These are phyloP conservation scores for Chiroxiphia lanceolata DNA, from an alignment of 2,797 vertebrate genomes.

Conservation along the genomic window DNA sequence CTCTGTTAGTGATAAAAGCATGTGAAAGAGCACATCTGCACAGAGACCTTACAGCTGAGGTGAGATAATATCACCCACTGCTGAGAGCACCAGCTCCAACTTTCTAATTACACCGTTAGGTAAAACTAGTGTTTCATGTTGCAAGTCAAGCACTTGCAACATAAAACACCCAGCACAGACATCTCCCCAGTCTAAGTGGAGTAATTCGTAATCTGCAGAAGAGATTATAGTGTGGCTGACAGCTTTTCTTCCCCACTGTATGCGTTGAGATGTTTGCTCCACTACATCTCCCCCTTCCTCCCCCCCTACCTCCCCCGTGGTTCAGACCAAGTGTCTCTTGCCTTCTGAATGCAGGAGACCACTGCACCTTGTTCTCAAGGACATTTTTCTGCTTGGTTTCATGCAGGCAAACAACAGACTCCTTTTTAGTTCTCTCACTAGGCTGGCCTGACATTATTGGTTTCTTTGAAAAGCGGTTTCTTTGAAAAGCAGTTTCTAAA, in stretches of 20 bases:
- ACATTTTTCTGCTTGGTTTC: neutral
- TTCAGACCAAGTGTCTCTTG: neutral
- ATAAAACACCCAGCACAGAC: conserved; percentile 31
- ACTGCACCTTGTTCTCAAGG: neutral
- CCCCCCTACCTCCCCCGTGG: neutral
- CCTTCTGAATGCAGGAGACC: neutral
- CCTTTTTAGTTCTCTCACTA: neutral
- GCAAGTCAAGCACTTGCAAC: conserved; percentile 38
- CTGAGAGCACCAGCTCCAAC: conserved; percentile 49
- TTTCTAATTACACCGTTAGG: conserved; percentile 39
- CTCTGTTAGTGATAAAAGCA: neutral
- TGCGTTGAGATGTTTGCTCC: neutral
- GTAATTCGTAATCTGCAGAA: conserved; percentile 48
- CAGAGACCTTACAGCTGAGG: neutral
- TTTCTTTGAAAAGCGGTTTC: neutral
- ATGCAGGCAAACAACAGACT: neutral
- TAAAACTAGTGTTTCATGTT: conserved; percentile 48
- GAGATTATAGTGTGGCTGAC: neutral
- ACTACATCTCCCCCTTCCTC: neutral
- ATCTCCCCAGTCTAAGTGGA: neutral
- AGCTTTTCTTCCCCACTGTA: neutral
- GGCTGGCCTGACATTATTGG: neutral
- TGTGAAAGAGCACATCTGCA: conserved; percentile 28
- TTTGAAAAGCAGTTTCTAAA: neutral
- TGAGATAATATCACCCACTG: neutral